Evolutionary conservation across 2,113 vertebrate species (phyloP), one percentile per base, ranked within the genome.

Genomic region (Odontophorus gujanensis): DNA sequence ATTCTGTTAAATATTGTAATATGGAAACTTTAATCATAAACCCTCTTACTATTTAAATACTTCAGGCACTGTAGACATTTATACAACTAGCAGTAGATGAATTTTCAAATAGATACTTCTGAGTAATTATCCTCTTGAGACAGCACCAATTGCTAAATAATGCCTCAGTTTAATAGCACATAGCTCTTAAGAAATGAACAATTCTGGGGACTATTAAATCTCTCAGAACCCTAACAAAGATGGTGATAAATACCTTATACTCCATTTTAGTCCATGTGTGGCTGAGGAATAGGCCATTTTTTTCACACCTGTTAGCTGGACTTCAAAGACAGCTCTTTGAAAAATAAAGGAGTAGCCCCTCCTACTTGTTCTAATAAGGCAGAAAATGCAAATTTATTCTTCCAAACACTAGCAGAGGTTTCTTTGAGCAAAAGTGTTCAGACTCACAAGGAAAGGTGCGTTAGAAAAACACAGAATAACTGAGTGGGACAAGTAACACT

Each of bases 21-120:
- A 47, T 55, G 57, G 65, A 48, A 92, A 95, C 71, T 94, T 95
- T 87, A 90, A 95, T 95, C 74, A 92, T 62, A 62, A 91, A 55
- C 42, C 57, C 73, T 94, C 84, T 82, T 87, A 80, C 81, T 77
- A 77, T 79, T 91, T 95, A 97, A 96, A 94, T 89, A 93, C 76
- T 95, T 89, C 91, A 95, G 95, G 78, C 51, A 65, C 78, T 71
- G 94, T 85, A 97, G 95, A 94, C 74, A 87, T 95, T 96, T 96
- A 95, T 95, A 94, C 81, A 95, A 96, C 94, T 92, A 96, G 94
- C 78, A 84, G 92, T 73, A 91, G 45, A 89, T 69, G 88, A 91
- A 95, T 95, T 96, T 96, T 95, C 87, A 95, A 95, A 97, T 83
- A 94, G 95, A 96, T 88, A 94, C 94, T 96, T 97, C 93, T 93